Base-by-base conservation (phyloP, 2,113 vertebrate genomes). In the Myotis brandtii region DNA sequence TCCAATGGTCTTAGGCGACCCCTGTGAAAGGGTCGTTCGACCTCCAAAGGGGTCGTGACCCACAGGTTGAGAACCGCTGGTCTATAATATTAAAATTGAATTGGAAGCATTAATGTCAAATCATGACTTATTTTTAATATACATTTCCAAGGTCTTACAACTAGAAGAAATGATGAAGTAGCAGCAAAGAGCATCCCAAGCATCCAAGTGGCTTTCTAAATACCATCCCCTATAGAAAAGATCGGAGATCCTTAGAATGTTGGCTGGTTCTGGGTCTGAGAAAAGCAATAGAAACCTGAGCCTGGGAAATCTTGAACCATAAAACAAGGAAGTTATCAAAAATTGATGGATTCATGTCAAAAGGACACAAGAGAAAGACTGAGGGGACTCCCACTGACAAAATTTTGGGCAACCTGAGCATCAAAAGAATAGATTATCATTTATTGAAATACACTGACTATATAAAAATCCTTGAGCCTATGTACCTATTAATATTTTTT, bases 221-320 rank as follows among this genome's bases (percentile, higher is more conserved):
- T 77, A 64, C 13, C 46, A 93, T 14, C 82, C 70, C 32, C 9
- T 11, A 91, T 21, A 46, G 88, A 76, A 93, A 67, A 21, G 6
- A 56, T 32, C 70, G 94, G 66, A 75, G 30, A 27, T 43, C 27
- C 75, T 67, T 20, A 54, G 6, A 83, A 34, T 12, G 59, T 0
- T 86, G 30, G 75, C 43, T 80, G 43, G 67, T 48, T 80, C 48
- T 80, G 14, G 8, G n/a, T 79, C 67, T 40, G 7, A 8, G 18
- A 82, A 82, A 59, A 89, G 13, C 0, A 83, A 62, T 10, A 27
- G 21, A 93, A 93, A 59, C 23, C 27, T 62, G 17, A 91, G 21
- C 50, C 52, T 76, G n/a, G 32, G 69, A 95, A 95, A 76, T 34
- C 62, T 40, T 86, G 7, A 89, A 70, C 59, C n/a, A 87, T 76